Conservation (phyloP, 2,113 vertebrate genomes). For the Cercocebus atys region DNA sequence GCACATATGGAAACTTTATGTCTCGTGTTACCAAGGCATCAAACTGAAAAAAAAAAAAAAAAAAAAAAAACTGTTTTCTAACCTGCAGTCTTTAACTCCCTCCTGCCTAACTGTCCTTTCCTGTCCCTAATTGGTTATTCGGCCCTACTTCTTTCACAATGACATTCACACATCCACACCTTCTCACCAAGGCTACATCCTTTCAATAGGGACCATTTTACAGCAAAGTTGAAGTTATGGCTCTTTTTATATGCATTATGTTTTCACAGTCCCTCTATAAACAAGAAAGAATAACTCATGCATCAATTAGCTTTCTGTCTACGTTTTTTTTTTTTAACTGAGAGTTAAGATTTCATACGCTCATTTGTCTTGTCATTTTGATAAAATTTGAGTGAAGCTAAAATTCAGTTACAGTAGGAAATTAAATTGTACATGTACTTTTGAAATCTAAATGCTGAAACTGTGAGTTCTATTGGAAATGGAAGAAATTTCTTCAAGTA, state of each 20-base stretch:
- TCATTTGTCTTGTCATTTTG: slow-evolving; percentile 38
- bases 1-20: background rate
- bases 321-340: slow-evolving; percentile 16
- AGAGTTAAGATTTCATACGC: slow-evolving; percentile 14
- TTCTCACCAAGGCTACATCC: background rate
- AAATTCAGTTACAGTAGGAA: slow-evolving; percentile 39
- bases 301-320: slow-evolving; percentile 39
- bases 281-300: background rate
- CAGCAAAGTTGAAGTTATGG: background rate
- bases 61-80: background rate
- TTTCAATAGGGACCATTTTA: background rate
- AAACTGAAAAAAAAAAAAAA: background rate
- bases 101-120: background rate
- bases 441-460: slow-evolving; percentile 36
- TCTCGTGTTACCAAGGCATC: background rate
- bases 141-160: background rate
- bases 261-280: slow-evolving; percentile 6
- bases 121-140: background rate
- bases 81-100: background rate
- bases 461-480: background rate
- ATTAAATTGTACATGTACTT: slow-evolving; percentile 16
- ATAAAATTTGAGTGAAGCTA: slow-evolving; percentile 28
- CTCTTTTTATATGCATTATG: background rate
- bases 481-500: background rate
- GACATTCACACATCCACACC: background rate